A percentile compares a stretch with the other conserved stretches of the same genome.
Conservation (phyloP, 2,888 invertebrate species). For the Strigamia crassipes region DNA sequence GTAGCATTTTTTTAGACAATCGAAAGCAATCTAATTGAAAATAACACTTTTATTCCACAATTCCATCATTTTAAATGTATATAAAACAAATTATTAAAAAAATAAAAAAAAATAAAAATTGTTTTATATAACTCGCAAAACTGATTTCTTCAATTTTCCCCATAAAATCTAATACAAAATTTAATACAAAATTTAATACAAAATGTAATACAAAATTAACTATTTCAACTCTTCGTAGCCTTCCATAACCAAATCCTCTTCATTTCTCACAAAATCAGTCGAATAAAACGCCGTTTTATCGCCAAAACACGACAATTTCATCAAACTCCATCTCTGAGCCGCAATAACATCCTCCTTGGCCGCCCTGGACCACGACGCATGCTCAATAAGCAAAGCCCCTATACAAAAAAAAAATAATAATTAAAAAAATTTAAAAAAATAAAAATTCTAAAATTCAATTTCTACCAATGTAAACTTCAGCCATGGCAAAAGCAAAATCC, state of each 20-base stretch:
- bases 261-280: constrained; percentile 26
- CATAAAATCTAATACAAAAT: neutral
- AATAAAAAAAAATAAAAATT: no score
- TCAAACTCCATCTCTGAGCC: constrained; percentile 49
- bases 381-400: constrained; percentile 54
- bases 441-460: neutral
- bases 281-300: constrained; percentile 10
- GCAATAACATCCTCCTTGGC: constrained; percentile 48
- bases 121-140: no score
- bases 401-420: neutral
- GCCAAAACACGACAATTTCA: constrained; percentile 8
- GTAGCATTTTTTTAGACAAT: no score
- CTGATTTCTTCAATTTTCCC: neutral
- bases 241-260: constrained; percentile 48
- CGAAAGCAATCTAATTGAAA: no score
- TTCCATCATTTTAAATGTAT: no score
- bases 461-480: constrained; percentile 55
- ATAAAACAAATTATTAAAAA: no score
- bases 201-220: no score
- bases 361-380: constrained; percentile 50
- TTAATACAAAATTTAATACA: no score
- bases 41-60: no score
- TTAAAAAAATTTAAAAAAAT: neutral
- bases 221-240: constrained; percentile 21
- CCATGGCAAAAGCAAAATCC: constrained; percentile 62